These are phyloP conservation scores for Calliphora vomitoria DNA, from an alignment of 2,888 invertebrate genomes.

Conservation along the genomic window DNA sequence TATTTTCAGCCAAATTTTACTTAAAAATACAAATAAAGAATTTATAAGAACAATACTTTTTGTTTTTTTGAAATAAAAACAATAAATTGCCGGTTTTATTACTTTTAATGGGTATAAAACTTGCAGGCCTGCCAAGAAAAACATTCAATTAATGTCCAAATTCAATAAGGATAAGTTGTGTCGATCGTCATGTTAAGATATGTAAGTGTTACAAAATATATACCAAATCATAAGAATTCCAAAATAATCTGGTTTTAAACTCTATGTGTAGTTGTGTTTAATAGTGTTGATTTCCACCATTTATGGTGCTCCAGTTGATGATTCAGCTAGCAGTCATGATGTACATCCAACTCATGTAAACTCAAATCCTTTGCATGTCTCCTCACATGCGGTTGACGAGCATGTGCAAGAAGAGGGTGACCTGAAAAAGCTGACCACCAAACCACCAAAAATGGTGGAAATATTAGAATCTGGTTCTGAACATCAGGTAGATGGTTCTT, in stretches of 20 bases:
- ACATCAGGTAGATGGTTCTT: slow-evolving; percentile 81
- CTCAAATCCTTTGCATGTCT: too few relatives aligned
- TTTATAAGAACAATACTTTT: not conserved
- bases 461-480: slow-evolving; percentile 81
- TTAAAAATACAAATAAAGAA: slow-evolving; percentile 35
- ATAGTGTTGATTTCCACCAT: slow-evolving; percentile 66
- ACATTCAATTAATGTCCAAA: slow-evolving; percentile 57
- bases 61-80: not conserved
- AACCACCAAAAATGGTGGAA: slow-evolving; percentile 74
- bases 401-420: slow-evolving; percentile 16
- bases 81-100: slow-evolving; percentile 44
- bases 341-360: too few relatives aligned
- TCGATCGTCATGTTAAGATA: slow-evolving; percentile 65
- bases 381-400: slow-evolving; percentile 1
- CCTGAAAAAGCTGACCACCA: slow-evolving; percentile 41
- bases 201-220: slow-evolving; percentile 61
- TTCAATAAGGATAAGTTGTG: slow-evolving; percentile 59
- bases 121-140: not conserved
- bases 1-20: slow-evolving; percentile 32
- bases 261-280: slow-evolving; percentile 65
- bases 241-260: slow-evolving; percentile 2
- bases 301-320: slow-evolving; percentile 76
- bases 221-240: not conserved
- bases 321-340: slow-evolving; percentile 29
- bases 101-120: slow-evolving; percentile 61